A percentile compares a stretch with the other conserved stretches of the same genome.
Evolutionary conservation across 2,888 invertebrate species (phyloP).

Genomic region (Brassicogethes aeneus): DNA sequence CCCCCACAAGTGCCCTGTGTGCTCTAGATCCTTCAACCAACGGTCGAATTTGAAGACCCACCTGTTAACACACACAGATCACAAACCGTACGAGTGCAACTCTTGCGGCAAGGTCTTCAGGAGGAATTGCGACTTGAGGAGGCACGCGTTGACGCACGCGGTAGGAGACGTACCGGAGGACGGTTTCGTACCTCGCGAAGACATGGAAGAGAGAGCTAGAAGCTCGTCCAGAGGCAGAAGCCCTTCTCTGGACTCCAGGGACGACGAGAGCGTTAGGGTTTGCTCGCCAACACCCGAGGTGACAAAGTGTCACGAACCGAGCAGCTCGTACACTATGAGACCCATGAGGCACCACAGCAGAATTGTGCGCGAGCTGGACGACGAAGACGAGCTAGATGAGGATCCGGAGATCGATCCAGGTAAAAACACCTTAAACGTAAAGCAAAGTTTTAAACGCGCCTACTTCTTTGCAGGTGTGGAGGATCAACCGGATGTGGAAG

Average conservation of each 20-base stretch:
- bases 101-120: constrained; percentile 35
- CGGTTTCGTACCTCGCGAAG: constrained; percentile 39
- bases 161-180: constrained; percentile 80
- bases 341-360: constrained; percentile 44
- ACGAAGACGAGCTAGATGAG: constrained; percentile 32
- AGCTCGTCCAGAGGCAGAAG: constrained; percentile 18
- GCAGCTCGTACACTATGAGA: constrained; percentile 61
- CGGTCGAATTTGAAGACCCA: constrained; percentile 88
- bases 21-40: constrained; percentile 86
- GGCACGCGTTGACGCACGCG: constrained; percentile 85
- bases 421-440: too few relatives aligned
- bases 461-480: constrained; percentile 18
- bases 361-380: constrained; percentile 25
- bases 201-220: constrained; percentile 31
- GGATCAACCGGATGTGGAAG: constrained; percentile 37
- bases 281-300: constrained; percentile 48
- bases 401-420: constrained; percentile 39
- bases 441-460: too few relatives aligned
- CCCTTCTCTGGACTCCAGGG: constrained; percentile 31
- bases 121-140: constrained; percentile 81
- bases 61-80: constrained; percentile 76
- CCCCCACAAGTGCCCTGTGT: constrained; percentile 87
- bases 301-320: constrained; percentile 54
- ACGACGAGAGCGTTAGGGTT: constrained; percentile 41
- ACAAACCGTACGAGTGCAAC: constrained; percentile 35